Base-by-base conservation (phyloP, 2,888 invertebrate genomes). In the Drepana falcataria region DNA sequence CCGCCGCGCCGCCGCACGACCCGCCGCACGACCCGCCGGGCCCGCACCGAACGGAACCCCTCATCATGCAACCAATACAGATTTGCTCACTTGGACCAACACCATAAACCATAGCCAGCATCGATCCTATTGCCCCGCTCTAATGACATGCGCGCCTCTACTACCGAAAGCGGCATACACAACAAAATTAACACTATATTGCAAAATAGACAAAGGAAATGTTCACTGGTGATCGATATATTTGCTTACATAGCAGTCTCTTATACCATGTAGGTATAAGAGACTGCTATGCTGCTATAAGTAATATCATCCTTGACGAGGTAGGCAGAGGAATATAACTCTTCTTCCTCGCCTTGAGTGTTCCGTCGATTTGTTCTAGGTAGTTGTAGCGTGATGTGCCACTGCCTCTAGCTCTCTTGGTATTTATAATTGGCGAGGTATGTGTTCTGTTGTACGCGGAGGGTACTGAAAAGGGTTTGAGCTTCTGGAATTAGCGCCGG, bases 401-500 rank as follows among this genome's bases (percentile, higher is more conserved):
- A 21, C 21, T 21, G 1, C 21, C 1, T 21, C 21, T 21, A 21
- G 21, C 21, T 21, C 21, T 21, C 21, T 21, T 21, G 21, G 21
- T 21, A 21, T 21, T 21, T 21, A 21, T 21, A 21, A 21, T 21
- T 21, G 21, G 21, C 21, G 21, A 61, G 58, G 58, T 59, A 58
- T 61, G 60, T 59, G 63, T 68, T 9, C 9, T 44, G 9, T 44
- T 44, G 7, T 44, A 9, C 9, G 6, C 9, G 6, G 9, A 9
- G 44, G 44, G 7, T 9, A 9, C 40, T 44, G 9, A 9, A 9
- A 44, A 64, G 68, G 66, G 73, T 63, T 55, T 59, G 61, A 61
- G 75, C 69, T 81, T 81, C 78, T 78, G 73, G 81, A 81, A 79
- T 80, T 77, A 77, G 75, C 66, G 73, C 71, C 64, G 68, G 71